These are phyloP conservation scores for Macroramphosus scolopax DNA, from an alignment of 2,797 vertebrate species.

Conservation along the genomic window DNA sequence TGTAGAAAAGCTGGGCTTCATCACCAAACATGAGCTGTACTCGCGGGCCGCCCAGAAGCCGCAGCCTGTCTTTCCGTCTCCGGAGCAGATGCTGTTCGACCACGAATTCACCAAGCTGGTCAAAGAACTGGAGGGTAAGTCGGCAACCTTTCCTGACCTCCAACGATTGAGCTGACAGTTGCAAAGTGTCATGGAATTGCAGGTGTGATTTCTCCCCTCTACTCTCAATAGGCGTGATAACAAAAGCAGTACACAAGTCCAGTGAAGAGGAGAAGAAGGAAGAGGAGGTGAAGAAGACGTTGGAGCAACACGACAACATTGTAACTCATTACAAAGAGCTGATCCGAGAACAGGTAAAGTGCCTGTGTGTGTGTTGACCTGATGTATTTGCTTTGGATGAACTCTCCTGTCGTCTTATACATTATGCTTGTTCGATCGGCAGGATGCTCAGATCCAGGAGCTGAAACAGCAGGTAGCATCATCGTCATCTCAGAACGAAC, in stretches of 20 bases:
- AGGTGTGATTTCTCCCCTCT: neutral
- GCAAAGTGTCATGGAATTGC: neutral
- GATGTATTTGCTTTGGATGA: neutral
- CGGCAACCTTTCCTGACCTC: neutral
- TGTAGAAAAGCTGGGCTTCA: slow-evolving; percentile 93
- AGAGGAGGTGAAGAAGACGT: slow-evolving; percentile 96
- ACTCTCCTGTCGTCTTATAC: slow-evolving; percentile 2
- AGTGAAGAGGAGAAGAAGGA: slow-evolving; percentile 98
- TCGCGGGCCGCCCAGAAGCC: slow-evolving; percentile 96
- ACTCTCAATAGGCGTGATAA: slow-evolving; percentile 85
- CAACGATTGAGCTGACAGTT: neutral
- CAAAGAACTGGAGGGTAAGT: slow-evolving; percentile 95
- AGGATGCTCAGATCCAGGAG: slow-evolving; percentile 94
- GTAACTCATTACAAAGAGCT: slow-evolving; percentile 97
- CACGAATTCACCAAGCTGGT: slow-evolving; percentile 98
- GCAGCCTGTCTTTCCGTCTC: slow-evolving; percentile 89
- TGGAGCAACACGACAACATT: slow-evolving; percentile 97
- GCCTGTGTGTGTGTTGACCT: too few relatives aligned
- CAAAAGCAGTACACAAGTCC: slow-evolving; percentile 96
- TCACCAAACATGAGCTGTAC: slow-evolving; percentile 96
- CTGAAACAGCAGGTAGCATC: slow-evolving; percentile 84
- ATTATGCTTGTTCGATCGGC: slow-evolving; percentile 17
- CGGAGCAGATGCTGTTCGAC: slow-evolving; percentile 98
- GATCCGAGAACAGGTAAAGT: slow-evolving; percentile 91
- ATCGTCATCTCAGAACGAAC: slow-evolving; percentile 84